Evolutionary conservation across 2,888 invertebrate genomes (phyloP).

Genomic region (Alentia gelatinosa): DNA sequence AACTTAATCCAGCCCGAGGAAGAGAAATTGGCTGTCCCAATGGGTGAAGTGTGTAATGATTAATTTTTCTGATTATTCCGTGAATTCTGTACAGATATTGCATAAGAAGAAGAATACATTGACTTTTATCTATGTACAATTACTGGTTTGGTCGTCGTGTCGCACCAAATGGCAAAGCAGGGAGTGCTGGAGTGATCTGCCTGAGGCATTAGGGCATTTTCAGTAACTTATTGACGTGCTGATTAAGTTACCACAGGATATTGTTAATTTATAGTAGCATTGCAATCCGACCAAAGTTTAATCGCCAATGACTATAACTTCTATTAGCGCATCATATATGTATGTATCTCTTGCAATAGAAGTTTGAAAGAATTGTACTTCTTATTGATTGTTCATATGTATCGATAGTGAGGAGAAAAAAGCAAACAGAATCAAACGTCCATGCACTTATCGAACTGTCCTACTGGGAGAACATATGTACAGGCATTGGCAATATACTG

Average conservation of each 20-base stretch:
- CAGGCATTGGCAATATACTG: background rate
- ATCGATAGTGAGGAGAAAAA: no score
- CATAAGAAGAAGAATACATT: background rate
- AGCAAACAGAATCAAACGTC: background rate
- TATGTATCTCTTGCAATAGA: no score
- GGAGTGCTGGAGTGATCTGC: background rate
- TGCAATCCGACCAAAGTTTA: no score
- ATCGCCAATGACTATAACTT: no score
- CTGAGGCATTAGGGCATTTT: no score
- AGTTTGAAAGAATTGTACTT: no score
- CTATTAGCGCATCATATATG: no score
- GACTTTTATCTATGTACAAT: conserved; percentile 22
- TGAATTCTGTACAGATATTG: conserved; percentile 35
- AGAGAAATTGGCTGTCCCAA: background rate
- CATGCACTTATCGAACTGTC: background rate
- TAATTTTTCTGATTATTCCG: background rate
- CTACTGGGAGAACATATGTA: background rate
- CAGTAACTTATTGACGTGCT: no score
- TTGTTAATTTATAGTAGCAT: no score
- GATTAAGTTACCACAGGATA: no score
- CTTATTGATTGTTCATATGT: no score
- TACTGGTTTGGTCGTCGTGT: background rate
- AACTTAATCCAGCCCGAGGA: background rate
- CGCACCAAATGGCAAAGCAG: background rate
- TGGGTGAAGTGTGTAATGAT: background rate